phyloP scores from a whole-genome alignment of 2,113 vertebrate genomes.

The Mesoclemmys tuberculata region DNA sequence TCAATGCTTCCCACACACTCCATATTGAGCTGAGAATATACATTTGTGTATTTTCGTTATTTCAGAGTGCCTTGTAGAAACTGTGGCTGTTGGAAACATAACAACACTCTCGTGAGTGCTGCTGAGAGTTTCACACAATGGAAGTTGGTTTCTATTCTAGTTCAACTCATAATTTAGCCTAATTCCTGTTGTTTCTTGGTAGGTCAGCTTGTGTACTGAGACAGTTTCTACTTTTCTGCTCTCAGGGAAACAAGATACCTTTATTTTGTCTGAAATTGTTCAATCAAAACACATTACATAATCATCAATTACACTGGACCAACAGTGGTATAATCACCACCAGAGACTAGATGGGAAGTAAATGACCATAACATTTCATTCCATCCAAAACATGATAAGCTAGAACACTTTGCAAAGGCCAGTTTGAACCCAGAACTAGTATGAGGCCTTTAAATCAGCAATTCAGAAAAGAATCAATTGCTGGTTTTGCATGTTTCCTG shows the following conservation, averaged over 20 bases:
- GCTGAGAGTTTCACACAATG: slow-evolving; percentile 28
- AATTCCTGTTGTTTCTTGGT: not conserved
- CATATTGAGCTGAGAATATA: accelerated
- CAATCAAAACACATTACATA: slow-evolving; percentile 32
- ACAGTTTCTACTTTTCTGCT: slow-evolving; percentile 22
- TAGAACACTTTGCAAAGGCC: not conserved
- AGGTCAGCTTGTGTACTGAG: slow-evolving; percentile 34
- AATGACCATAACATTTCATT: not conserved
- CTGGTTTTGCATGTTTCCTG: slow-evolving; percentile 39
- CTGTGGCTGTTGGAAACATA: not conserved
- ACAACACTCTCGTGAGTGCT: not conserved
- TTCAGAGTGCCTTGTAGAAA: slow-evolving; percentile 23
- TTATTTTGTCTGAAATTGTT: slow-evolving; percentile 62
- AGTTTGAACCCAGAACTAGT: not conserved
- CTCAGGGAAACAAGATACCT: slow-evolving; percentile 55
- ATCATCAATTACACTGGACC: slow-evolving; percentile 12
- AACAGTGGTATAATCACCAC: not conserved
- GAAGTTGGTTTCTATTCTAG: slow-evolving; percentile 49
- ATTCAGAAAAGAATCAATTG: not conserved
- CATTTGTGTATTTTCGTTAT: not conserved
- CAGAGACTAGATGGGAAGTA: not conserved
- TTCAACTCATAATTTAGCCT: slow-evolving; percentile 54
- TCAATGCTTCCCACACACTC: slow-evolving; percentile 53
- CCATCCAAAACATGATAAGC: slow-evolving; percentile 20
- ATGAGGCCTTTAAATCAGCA: not conserved